Evolutionary conservation across 1,140 invertebrate species (phyloP).

Genomic region (Heliconius nattereri): DNA sequence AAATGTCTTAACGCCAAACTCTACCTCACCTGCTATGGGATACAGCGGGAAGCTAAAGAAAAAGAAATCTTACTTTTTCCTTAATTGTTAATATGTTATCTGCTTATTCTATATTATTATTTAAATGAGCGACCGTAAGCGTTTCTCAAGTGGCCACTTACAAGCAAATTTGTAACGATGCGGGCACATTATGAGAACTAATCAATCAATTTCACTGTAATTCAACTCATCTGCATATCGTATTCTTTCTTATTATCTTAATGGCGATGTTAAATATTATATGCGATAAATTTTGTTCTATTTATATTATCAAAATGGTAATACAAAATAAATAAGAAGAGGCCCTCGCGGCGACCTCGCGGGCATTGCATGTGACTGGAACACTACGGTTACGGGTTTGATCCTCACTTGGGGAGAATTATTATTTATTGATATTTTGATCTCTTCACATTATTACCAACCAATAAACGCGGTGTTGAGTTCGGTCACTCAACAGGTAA

Average conservation of each 20-base stretch:
- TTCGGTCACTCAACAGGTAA: too few species aligned
- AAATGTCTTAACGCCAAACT: not conserved
- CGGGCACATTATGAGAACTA: constrained; percentile 61
- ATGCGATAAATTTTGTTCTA: not conserved
- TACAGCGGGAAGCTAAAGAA: not conserved
- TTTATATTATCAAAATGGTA: not conserved
- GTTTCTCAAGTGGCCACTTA: constrained; percentile 47
- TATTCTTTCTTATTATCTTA: constrained; percentile 39
- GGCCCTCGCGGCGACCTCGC: too few species aligned
- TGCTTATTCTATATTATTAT: constrained; percentile 3
- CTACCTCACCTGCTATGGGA: not conserved
- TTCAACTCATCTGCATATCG: constrained; percentile 72
- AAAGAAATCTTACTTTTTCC: not conserved
- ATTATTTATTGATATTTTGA: too few species aligned
- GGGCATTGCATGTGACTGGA: too few species aligned
- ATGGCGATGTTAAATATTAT: constrained; percentile 32
- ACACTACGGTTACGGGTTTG: too few species aligned
- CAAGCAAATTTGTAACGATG: constrained; percentile 50
- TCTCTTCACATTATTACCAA: too few species aligned
- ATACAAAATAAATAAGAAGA: too few species aligned
- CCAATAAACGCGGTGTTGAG: too few species aligned
- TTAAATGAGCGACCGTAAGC: constrained; percentile 3
- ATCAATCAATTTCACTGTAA: constrained; percentile 69
- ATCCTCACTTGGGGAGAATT: too few species aligned
- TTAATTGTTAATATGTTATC: not conserved